Evolutionary conservation across 1,140 invertebrate genomes (phyloP).

Genomic region (Ceratosolen solmsi): DNA sequence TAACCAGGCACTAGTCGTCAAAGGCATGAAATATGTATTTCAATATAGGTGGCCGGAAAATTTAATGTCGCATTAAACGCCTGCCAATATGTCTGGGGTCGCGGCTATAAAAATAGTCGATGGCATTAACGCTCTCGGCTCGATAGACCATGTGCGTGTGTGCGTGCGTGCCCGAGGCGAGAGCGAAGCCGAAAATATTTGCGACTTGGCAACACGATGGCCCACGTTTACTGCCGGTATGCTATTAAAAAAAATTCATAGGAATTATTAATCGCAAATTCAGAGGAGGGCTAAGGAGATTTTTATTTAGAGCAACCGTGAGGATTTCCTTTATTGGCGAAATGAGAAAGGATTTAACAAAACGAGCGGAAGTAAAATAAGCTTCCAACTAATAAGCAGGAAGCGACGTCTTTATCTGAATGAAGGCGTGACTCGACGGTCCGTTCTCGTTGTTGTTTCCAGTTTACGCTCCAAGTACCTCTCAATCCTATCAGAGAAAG

Average conservation of each 20-base stretch:
- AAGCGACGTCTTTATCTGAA: slow-evolving; percentile 69
- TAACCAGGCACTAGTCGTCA: too few species aligned
- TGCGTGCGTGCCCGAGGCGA: too few species aligned
- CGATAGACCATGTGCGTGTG: too few species aligned
- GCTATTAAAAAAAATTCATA: not conserved
- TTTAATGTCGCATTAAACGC: too few species aligned
- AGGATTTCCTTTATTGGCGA: slow-evolving; percentile 43
- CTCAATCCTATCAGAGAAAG: slow-evolving; percentile 70
- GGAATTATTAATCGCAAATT: slow-evolving; percentile 31
- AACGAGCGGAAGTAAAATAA: slow-evolving; percentile 65
- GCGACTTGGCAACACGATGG: too few species aligned
- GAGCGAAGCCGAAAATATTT: not conserved
- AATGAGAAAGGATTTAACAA: slow-evolving; percentile 55
- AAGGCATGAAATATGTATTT: too few species aligned
- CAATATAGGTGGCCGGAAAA: too few species aligned
- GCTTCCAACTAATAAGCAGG: slow-evolving; percentile 67
- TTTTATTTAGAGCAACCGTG: not conserved
- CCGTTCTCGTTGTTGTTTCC: slow-evolving; percentile 71
- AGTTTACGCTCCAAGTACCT: slow-evolving; percentile 69
- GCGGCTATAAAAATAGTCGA: too few species aligned
- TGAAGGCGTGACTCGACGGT: slow-evolving; percentile 67
- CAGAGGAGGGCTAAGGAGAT: not conserved
- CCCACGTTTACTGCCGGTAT: too few species aligned
- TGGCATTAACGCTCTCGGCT: not conserved
- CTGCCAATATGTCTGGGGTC: too few species aligned